phyloP scores from a whole-genome alignment of 2,113 vertebrate genomes.

The Bufo bufo region DNA sequence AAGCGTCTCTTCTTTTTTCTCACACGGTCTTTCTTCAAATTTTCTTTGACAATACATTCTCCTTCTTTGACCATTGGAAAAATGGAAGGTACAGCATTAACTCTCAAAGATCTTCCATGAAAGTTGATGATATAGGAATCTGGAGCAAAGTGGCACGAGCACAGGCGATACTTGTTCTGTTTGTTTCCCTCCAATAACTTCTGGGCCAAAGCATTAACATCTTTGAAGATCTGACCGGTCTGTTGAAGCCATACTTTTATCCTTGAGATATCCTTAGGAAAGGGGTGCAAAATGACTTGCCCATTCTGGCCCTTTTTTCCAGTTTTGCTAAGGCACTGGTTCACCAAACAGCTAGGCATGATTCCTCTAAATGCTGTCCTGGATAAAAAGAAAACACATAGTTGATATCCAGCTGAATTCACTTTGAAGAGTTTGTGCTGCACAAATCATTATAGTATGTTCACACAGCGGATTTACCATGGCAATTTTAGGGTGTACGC shows the following conservation, averaged over 20 bases:
- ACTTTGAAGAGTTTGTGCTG: too few relatives aligned
- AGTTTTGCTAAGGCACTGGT: not conserved
- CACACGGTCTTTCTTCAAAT: not conserved
- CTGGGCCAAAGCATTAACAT: not conserved
- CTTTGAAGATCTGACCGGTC: not conserved
- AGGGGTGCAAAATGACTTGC: not conserved
- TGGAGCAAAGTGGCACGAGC: not conserved
- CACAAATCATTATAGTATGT: too few relatives aligned
- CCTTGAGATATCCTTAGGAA: not conserved
- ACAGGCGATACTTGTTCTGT: not conserved
- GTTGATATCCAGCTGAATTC: not conserved
- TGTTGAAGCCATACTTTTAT: not conserved
- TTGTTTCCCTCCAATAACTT: not conserved
- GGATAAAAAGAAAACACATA: not conserved
- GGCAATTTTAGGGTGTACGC: too few relatives aligned
- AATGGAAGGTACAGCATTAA: not conserved
- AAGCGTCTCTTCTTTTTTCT: not conserved
- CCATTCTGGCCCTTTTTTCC: conserved; percentile 1
- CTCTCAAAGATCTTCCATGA: not conserved
- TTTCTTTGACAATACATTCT: not conserved
- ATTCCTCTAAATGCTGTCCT: not conserved
- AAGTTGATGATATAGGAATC: not conserved
- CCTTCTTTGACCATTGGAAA: not conserved
- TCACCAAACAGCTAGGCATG: conserved; percentile 11
- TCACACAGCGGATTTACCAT: too few relatives aligned